These are phyloP conservation scores for Acholoe squamosa DNA, from an alignment of 2,888 invertebrate genomes.

Conservation along the genomic window DNA sequence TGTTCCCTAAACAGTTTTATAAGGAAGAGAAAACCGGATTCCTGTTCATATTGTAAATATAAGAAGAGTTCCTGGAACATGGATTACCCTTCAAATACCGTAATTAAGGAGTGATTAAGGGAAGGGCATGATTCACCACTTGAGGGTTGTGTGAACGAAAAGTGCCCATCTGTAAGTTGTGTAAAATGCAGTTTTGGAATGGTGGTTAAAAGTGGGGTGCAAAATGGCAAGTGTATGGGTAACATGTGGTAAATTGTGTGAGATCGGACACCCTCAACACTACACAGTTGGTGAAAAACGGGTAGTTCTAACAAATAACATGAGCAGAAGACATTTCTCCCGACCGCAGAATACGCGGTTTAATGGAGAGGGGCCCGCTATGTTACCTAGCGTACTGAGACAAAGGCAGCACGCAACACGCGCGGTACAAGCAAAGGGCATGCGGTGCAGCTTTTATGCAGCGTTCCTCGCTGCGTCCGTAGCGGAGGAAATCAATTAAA, in stretches of 20 bases:
- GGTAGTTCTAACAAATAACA: slow-evolving; percentile 16
- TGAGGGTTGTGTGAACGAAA: not conserved
- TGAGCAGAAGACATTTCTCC: slow-evolving; percentile 23
- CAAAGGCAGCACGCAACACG: slow-evolving; percentile 39
- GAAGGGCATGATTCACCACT: slow-evolving; percentile 32
- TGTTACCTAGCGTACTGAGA: slow-evolving; percentile 13
- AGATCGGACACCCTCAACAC: not conserved
- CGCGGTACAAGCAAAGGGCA: slow-evolving; percentile 46
- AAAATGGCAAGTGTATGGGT: too few species aligned
- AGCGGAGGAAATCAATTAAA: slow-evolving; percentile 18
- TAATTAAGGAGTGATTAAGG: slow-evolving; percentile 26
- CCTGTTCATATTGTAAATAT: too few species aligned
- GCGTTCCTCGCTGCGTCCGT: not conserved
- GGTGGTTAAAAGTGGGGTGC: too few species aligned
- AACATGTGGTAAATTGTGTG: not conserved
- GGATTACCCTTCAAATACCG: not conserved
- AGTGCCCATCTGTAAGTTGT: not conserved
- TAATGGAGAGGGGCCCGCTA: slow-evolving; percentile 16
- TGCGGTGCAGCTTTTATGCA: slow-evolving; percentile 45
- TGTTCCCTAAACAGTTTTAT: too few species aligned
- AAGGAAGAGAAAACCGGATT: too few species aligned
- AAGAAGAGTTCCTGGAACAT: too few species aligned
- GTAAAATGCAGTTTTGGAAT: not conserved
- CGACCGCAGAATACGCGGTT: slow-evolving; percentile 21
- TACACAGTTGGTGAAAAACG: not conserved